Base-by-base conservation (phyloP, 1,140 invertebrate species). In the Ceratina australensis region DNA sequence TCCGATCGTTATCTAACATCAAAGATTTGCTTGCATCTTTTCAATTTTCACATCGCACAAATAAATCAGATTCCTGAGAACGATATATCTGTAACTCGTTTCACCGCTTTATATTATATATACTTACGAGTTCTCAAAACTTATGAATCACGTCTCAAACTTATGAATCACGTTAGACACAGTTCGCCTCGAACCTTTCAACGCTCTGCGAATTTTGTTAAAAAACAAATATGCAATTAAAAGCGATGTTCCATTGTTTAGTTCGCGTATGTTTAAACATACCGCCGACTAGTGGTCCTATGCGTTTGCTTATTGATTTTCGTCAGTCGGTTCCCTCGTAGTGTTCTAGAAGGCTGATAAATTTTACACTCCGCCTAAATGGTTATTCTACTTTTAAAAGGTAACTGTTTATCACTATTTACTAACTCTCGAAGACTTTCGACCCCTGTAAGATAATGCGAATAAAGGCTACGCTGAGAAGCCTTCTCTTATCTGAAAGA, bases 311-410 rank as follows among this genome's bases (percentile, higher is more conserved):
- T 89, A 89, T 89, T 88, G 86, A 89, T 88, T 87, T 88, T 84
- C 67, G 69, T 20, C 67, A 75, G 63, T 57, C 50, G 59, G 59
- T 66, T 72, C 59, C 59, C 69, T 80, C 79, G 61, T 57, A 54
- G 42, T 52, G 60, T 72, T 64, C 8, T 28, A 63, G 63, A 28
- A 47, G 5, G 15, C 22, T 18, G 42, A 20, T 47, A 24, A 72
- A 57, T 50, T 13, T 16, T 28, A 60, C 72, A 57, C 50, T 24
- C n/a, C 72, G 50, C 42, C 73, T 75, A 71, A 72, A 89, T 89
- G 87, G 88, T 89, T 79, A 85, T 89, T 78, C 77, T 89, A 66
- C 61, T 89, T 52, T 86, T 82, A 18, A 88, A 89, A 89, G 88
- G 87, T 88, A 87, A 24, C 50, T 61, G 4, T 3, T 52, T n/a